phyloP scores from a whole-genome alignment of 2,113 vertebrate genomes.

The Tupaia chinensis region DNA sequence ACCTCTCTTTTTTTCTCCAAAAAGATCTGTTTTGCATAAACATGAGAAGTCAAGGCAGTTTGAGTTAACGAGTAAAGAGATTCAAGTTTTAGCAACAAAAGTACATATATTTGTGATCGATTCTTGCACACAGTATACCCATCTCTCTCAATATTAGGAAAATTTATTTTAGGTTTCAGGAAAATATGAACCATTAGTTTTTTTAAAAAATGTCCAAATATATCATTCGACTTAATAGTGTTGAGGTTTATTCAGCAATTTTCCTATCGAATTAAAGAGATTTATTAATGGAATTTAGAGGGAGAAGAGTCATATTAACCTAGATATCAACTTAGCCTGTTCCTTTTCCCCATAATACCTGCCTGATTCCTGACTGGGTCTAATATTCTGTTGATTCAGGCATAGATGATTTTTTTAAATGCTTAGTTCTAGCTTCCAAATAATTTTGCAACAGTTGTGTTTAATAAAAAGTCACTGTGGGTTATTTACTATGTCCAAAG shows the following conservation, averaged over 20 bases:
- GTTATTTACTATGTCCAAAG: slow-evolving; percentile 27
- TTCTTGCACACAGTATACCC: slow-evolving; percentile 52
- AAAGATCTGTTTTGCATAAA: slow-evolving; percentile 88
- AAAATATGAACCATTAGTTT: slow-evolving; percentile 55
- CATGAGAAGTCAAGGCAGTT: slow-evolving; percentile 85
- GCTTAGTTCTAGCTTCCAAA: slow-evolving; percentile 42
- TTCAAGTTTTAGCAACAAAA: slow-evolving; percentile 83
- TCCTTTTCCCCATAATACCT: background rate
- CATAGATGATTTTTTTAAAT: background rate
- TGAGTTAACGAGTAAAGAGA: slow-evolving; percentile 83
- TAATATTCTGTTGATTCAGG: background rate
- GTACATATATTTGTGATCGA: slow-evolving; percentile 50
- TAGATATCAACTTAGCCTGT: slow-evolving; percentile 47
- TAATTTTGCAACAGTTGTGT: background rate
- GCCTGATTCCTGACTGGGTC: slow-evolving; percentile 32
- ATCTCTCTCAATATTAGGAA: slow-evolving; percentile 27
- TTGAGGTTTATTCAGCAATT: slow-evolving; percentile 49
- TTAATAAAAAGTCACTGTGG: slow-evolving; percentile 2
- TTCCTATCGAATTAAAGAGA: slow-evolving; percentile 33
- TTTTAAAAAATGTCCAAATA: slow-evolving; percentile 34
- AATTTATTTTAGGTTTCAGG: slow-evolving; percentile 67
- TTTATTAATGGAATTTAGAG: slow-evolving; percentile 63
- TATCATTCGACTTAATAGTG: slow-evolving; percentile 40
- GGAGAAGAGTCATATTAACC: slow-evolving; percentile 38
- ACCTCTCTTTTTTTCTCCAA: slow-evolving; percentile 81